Conservation (phyloP, 2,888 invertebrate species). For the Terebella lapidaria region DNA sequence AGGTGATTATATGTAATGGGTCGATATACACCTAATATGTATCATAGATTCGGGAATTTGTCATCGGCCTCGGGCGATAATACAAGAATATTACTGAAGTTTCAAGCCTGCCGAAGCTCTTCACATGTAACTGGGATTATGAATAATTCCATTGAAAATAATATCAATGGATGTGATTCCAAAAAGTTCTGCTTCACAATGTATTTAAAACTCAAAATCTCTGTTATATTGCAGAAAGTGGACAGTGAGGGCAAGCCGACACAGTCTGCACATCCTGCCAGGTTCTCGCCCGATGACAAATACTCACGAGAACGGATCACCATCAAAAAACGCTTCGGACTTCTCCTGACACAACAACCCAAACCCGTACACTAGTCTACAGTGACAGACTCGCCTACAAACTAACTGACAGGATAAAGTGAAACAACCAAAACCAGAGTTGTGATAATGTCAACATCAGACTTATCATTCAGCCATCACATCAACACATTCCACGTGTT, state of each 20-base stretch:
- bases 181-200: too few species aligned
- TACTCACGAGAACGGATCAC: slow-evolving; percentile 82
- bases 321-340: slow-evolving; percentile 82
- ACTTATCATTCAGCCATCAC: too few species aligned
- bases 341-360: slow-evolving; percentile 79
- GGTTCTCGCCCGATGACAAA: slow-evolving; percentile 93
- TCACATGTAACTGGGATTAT: neutral
- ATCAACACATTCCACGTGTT: too few species aligned
- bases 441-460: too few species aligned
- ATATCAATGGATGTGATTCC: too few species aligned
- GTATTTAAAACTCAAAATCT: neutral
- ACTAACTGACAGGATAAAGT: too few species aligned
- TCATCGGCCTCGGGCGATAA: neutral
- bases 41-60: too few species aligned
- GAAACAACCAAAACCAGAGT: too few species aligned
- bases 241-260: slow-evolving; percentile 77
- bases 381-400: too few species aligned
- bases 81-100: neutral
- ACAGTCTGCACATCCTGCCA: slow-evolving; percentile 85
- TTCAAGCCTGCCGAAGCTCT: neutral
- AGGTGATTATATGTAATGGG: slow-evolving; percentile 65
- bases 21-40: too few species aligned
- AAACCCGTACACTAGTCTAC: too few species aligned
- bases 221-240: slow-evolving; percentile 64
- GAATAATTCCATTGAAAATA: too few species aligned